Evolutionary conservation across 2,888 invertebrate genomes (phyloP), one percentile per base, ranked within the genome.

Genomic region (Magallana nippona): DNA sequence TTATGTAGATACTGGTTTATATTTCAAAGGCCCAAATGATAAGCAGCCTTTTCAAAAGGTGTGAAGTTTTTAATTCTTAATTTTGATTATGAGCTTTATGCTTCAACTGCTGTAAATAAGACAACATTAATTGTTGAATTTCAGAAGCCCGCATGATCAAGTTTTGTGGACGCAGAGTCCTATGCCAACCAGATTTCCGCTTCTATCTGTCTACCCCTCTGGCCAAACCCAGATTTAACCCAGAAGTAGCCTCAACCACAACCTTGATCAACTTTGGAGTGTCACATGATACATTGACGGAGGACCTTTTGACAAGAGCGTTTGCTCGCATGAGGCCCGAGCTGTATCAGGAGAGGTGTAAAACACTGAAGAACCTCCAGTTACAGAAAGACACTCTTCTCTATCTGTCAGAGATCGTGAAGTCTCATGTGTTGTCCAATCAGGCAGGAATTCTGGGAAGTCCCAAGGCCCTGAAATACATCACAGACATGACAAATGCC

Each of bases 171-270:
- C 89, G 94, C 5, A 89, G 93, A n/a, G 92, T 93, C 79, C 89
- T 94, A 55, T 93, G 93, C 87, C 92, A 93, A 83, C 91, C 91
- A 58, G 90, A 92, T 86, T 93, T 94, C 91, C 89, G 91, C 13
- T 91, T 93, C 79, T 92, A 90, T 85, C 86, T 94, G 80, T 89
- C 93, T 10, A 93, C 93, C 10, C 87, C 88, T 22, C 87, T 91
- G 10, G 88, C 91, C 27, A 92, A 92, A 82, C 93, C 93, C 10
- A 87, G 87, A 78, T 92, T 94, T 86, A 91, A 90, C 82, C 91
- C 93, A 0, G 89, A 90, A 78, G 89, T 93, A 11, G 92, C 93
- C 8, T 93, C 93, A 3, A 90, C 90, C 19, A 91, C 92, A 2
- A 91, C 91, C 44, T 87, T 93, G 82, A 89, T 94, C 86, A 94